Evolutionary conservation across 2,113 vertebrate genomes (phyloP).

Genomic region (Numida meleagris): DNA sequence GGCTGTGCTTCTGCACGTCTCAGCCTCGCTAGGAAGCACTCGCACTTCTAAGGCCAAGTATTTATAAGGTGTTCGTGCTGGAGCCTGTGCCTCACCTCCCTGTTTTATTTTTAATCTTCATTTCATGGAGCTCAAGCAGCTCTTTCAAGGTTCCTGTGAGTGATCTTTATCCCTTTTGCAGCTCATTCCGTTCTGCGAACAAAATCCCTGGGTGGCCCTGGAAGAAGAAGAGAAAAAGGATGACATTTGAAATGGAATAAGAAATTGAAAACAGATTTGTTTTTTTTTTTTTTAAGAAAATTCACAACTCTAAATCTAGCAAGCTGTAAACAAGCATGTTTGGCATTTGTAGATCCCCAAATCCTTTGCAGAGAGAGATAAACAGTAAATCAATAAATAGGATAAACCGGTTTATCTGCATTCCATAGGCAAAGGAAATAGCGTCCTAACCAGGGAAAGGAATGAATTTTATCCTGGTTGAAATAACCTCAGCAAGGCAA

Average conservation of each 20-base stretch:
- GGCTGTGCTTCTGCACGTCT: background rate
- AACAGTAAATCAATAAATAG: background rate
- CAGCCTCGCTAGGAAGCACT: fast-evolving
- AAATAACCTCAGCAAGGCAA: background rate
- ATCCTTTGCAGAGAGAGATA: background rate
- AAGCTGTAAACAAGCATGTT: background rate
- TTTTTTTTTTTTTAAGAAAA: background rate
- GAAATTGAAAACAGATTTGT: background rate
- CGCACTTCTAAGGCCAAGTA: background rate
- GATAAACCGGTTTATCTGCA: background rate
- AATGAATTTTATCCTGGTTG: background rate
- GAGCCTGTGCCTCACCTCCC: slow-evolving; percentile 11
- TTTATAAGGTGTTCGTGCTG: background rate
- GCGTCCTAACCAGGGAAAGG: background rate
- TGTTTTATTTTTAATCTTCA: slow-evolving; percentile 49
- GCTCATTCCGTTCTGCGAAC: slow-evolving; percentile 29
- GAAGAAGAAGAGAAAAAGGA: slow-evolving; percentile 13
- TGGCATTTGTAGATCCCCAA: background rate
- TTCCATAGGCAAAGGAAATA: background rate
- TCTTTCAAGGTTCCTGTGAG: slow-evolving; percentile 35
- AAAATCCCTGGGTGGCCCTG: slow-evolving; percentile 57
- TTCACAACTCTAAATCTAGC: background rate
- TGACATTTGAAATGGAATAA: slow-evolving; percentile 34
- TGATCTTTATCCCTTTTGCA: slow-evolving; percentile 41
- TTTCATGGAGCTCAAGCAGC: slow-evolving; percentile 41